phyloP scores from a whole-genome alignment of 2,113 vertebrate genomes.

The Odocoileus hemionus region DNA sequence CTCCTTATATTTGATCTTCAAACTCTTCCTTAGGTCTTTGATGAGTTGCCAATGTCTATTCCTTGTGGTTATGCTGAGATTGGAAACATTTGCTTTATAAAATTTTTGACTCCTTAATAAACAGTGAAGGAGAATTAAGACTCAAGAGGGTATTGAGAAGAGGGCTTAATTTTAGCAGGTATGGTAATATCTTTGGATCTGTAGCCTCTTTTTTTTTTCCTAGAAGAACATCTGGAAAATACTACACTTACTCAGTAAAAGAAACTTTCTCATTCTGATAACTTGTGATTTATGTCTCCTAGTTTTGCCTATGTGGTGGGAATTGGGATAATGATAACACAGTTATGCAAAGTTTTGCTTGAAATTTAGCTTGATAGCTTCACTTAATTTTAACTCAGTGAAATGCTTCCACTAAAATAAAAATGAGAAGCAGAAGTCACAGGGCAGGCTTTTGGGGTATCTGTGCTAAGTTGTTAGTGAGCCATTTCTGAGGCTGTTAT shows the following conservation, averaged over 20 bases:
- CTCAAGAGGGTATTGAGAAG: neutral
- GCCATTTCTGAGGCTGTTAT: neutral
- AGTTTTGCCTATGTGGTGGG: neutral
- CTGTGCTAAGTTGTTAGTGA: neutral
- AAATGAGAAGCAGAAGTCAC: neutral
- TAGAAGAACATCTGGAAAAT: slow-evolving; percentile 11
- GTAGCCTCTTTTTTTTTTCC: neutral
- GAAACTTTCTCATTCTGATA: neutral
- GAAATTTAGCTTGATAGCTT: neutral
- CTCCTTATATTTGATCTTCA: slow-evolving; percentile 3
- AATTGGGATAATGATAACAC: neutral
- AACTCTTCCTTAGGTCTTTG: neutral
- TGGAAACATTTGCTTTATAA: neutral
- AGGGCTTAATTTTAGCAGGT: neutral
- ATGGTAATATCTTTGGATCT: neutral
- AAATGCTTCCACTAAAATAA: neutral
- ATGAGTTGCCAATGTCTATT: neutral
- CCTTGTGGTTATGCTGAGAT: neutral
- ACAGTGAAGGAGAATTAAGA: neutral
- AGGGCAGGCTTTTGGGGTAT: neutral
- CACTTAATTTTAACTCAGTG: slow-evolving; percentile 19
- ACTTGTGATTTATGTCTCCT: neutral
- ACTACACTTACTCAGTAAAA: neutral
- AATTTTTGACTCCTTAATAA: accelerated
- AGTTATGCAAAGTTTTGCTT: neutral